A percentile compares a stretch with the other conserved stretches of the same genome.
phyloP scores from a whole-genome alignment of 2,113 vertebrate species.

The Hemibates koningsi region DNA sequence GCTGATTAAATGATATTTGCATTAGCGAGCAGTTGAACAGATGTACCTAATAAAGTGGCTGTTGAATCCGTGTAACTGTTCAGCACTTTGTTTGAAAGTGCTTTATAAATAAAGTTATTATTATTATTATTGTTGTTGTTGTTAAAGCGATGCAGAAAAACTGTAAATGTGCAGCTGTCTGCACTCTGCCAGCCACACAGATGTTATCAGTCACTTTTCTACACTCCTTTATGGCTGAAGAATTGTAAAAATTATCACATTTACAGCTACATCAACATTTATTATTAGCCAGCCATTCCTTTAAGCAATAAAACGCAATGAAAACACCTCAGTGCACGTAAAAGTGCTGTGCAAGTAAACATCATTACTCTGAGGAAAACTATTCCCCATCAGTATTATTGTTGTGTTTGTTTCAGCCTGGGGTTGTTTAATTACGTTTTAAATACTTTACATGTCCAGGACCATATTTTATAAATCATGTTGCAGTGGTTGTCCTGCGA shows the following conservation, averaged over 20 bases:
- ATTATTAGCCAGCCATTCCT: neutral
- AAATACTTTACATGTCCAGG: neutral
- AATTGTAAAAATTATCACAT: neutral
- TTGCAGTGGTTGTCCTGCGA: neutral
- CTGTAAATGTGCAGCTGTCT: neutral
- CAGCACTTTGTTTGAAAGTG: neutral
- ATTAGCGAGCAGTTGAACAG: neutral
- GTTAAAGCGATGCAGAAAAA: neutral
- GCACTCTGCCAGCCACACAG: neutral
- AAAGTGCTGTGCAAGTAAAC: neutral
- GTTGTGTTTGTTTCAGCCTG: neutral
- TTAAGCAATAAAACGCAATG: neutral
- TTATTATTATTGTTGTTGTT: fast-evolving
- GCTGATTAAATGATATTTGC: neutral
- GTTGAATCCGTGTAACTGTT: neutral
- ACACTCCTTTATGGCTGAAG: neutral
- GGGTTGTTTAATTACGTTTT: neutral
- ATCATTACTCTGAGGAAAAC: neutral
- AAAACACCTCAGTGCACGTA: neutral
- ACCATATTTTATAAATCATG: neutral
- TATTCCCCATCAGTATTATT: fast-evolving
- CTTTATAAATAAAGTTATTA: neutral
- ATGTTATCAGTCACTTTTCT: neutral
- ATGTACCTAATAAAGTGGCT: neutral
- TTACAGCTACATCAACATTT: neutral